phyloP scores from a whole-genome alignment of 2,797 vertebrate genomes.

The Microtus californicus region DNA sequence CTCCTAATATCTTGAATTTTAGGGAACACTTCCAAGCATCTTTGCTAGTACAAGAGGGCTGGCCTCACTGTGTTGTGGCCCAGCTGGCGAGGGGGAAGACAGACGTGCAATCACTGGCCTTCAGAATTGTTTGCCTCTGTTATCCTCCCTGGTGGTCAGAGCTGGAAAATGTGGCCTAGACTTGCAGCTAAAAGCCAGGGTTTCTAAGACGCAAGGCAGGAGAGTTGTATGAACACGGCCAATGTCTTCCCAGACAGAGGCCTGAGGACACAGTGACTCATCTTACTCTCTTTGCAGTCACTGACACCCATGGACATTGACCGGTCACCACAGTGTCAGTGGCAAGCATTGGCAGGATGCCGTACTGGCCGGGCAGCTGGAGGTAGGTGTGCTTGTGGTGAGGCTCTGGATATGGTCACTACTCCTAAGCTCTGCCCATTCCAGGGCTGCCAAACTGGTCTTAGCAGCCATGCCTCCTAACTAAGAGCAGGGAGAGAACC shows the following conservation, averaged over 20 bases:
- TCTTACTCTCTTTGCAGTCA: not conserved
- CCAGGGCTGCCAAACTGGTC: not conserved
- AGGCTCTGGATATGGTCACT: not conserved
- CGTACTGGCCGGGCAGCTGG: not conserved
- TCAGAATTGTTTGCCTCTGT: not conserved
- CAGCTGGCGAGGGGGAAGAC: not conserved
- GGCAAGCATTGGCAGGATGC: not conserved
- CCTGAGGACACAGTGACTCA: not conserved
- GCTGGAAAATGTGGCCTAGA: too few species aligned
- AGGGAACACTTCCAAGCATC: not conserved
- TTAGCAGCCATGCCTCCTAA: not conserved
- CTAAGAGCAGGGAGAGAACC: not conserved
- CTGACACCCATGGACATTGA: not conserved
- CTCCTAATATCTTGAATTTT: not conserved
- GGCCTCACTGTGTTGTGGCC: not conserved
- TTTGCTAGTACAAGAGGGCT: too few species aligned
- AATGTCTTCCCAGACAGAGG: not conserved
- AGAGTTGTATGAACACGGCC: not conserved
- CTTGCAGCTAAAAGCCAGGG: not conserved
- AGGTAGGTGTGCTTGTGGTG: not conserved
- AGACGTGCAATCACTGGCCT: not conserved
- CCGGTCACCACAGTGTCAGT: too few species aligned
- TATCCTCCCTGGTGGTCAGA: not conserved
- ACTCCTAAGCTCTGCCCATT: not conserved
- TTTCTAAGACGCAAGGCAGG: not conserved